Base-by-base conservation (phyloP, 2,797 vertebrate species). In the Epinephelus awoara region DNA sequence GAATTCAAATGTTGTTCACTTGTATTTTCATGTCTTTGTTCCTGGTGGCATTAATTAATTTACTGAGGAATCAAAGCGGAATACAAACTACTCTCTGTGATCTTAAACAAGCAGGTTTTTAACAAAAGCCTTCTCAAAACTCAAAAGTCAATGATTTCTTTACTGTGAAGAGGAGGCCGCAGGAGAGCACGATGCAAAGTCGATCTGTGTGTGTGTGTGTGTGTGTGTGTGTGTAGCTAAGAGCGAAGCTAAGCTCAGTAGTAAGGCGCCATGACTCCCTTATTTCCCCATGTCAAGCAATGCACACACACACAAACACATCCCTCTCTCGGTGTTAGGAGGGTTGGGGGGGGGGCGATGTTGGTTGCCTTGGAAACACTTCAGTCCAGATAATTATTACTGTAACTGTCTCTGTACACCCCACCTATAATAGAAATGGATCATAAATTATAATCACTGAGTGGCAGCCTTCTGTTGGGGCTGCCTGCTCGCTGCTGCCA, bases 391-490 rank as follows among this genome's bases (percentile, higher is more conserved):
- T 98, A 97, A 99, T 98, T 98, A 98, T 97, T 97, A 97, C 97
- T 97, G 97, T 98, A 98, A 98, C 96, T 96, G 95, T 95, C 96
- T 96, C 97, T 95, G 96, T 96, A 98, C 97, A 97, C 97, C 97
- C 97, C 97, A 98, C 96, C 97, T 98, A 97, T 98, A 98, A 97
- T 96, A 96, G 97, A 97, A 96, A 97, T 97, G 97, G 97, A 98
- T 98, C 97, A 98, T 98, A 96, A 98, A 98, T 97, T 96, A 95
- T 91, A 92, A 94, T 91, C 93, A 74, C 94, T 96, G 97, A 98
- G 96, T 97, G 97, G 96, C 98, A 98, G 96, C 96, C 95, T 94
- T 96, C 96, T 90, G 92, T 91, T 75, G 34, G 67, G 15, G 92
- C 91, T 72, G 65, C 79, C 77, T 75, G 92, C 95, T 94, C 93